A percentile compares a stretch with the other conserved stretches of the same genome.
These are phyloP conservation scores for Junonia oenone DNA, from an alignment of 2,888 invertebrate genomes.

Conservation along the genomic window DNA sequence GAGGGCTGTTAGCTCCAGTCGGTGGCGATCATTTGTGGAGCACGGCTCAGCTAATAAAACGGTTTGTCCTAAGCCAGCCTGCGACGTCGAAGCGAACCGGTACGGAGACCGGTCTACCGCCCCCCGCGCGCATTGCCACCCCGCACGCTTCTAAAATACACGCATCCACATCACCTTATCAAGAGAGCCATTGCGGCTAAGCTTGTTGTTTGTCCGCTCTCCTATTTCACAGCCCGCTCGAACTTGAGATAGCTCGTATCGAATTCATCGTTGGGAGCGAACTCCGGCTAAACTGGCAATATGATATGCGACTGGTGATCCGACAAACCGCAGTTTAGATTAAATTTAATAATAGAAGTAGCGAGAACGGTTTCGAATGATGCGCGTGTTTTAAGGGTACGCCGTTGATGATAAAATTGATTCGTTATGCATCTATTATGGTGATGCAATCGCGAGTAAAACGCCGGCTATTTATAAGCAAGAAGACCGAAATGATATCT, in stretches of 20 bases:
- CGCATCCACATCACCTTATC: conserved; percentile 71
- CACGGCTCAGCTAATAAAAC: conserved; percentile 75
- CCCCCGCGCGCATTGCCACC: conserved; percentile 48
- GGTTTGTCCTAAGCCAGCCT: conserved; percentile 65
- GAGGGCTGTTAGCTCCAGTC: conserved; percentile 44
- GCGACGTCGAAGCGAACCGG: conserved; percentile 70
- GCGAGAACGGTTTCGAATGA: conserved; percentile 19
- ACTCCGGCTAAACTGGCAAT: conserved; percentile 55
- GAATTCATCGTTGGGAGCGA: conserved; percentile 52
- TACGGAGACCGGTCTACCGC: conserved; percentile 63
- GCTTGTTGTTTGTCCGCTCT: conserved; percentile 62
- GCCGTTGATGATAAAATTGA: conserved; percentile 19
- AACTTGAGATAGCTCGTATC: conserved; percentile 52
- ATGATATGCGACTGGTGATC: conserved; percentile 50
- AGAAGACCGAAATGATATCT: conserved; percentile 60
- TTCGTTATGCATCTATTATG: conserved; percentile 27
- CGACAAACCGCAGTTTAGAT: conserved; percentile 61
- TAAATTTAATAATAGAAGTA: conserved; percentile 29
- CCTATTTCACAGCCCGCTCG: conserved; percentile 59
- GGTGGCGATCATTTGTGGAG: conserved; percentile 68
- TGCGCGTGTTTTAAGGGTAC: conserved; percentile 26
- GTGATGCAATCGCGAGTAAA: conserved; percentile 61
- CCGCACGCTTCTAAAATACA: conserved; percentile 64
- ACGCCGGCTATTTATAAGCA: conserved; percentile 50
- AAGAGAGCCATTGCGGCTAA: conserved; percentile 59